Conservation (phyloP, 2,888 invertebrate species). For the Laspeyria flexula region DNA sequence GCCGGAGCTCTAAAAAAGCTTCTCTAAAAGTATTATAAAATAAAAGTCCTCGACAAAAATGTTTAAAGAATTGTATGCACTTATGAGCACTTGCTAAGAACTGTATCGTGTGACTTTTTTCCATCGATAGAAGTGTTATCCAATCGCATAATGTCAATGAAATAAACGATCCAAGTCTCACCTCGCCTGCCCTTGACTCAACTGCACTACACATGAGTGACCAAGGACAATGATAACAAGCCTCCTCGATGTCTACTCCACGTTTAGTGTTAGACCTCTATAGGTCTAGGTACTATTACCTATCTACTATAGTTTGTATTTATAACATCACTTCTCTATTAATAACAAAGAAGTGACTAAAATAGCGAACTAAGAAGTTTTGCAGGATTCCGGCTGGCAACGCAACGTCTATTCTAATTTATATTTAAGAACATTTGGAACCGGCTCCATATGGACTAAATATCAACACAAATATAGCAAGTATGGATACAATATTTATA, state of each 20-base stretch:
- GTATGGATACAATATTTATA: too few species aligned
- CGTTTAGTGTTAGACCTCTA: background rate
- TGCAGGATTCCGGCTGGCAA: conserved; percentile 3
- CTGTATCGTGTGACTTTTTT: too few species aligned
- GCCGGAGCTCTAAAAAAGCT: too few species aligned
- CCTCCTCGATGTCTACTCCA: background rate
- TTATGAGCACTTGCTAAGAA: too few species aligned
- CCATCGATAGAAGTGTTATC: too few species aligned
- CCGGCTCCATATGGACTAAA: conserved; percentile 1
- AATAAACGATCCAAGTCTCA: too few species aligned
- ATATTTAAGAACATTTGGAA: conserved; percentile 1
- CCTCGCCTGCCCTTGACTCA: background rate
- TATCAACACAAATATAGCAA: background rate
- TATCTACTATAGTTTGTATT: too few species aligned
- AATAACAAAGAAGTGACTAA: background rate
- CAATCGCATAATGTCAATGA: too few species aligned
- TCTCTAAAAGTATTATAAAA: too few species aligned
- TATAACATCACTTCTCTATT: background rate
- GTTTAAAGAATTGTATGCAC: too few species aligned
- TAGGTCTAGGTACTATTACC: background rate
- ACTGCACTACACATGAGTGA: background rate
- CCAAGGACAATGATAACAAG: background rate
- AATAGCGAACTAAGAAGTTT: background rate
- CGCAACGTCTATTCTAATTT: conserved; percentile 3
- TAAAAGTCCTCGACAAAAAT: too few species aligned